Base-by-base conservation (phyloP, 1,140 invertebrate genomes). In the Rhopalosiphum padi region DNA sequence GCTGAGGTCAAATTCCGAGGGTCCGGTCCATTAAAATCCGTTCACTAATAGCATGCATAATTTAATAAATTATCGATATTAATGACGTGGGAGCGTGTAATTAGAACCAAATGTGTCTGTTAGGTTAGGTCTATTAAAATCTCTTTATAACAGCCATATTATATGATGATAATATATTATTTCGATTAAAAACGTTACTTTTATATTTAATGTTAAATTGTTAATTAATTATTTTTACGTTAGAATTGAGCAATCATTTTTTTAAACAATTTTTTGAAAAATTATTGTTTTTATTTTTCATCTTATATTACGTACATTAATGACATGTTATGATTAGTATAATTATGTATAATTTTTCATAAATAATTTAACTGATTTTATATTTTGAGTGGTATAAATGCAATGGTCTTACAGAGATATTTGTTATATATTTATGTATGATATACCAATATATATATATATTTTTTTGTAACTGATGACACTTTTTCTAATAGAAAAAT, bases 21-120 rank as follows among this genome's bases (percentile, higher is more conserved):
- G 30, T 77, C 30, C 18, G 46, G 46, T 46, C 86, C 46, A 48
- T 88, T 88, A 48, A 88, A 25, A 46, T 48, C 46, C 18, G 30
- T n/a, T n/a, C 86, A 77, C 30, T 77, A 77, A 77, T 77, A 30
- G 85, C 85, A 43, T 48, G 37, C 43, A 48, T 88, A n/a, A 88
- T 48, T 88, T 88, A n/a, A 88, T 88, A 48, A 88, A 48, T 48
- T 48, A 88, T 88, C 43, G 15, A 88, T 46, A n/a, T 87, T 87
- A 87, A 87, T 87, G 43, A 87, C 85, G 85, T 43, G 85, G 30
- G 41, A 46, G 85, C 41, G 43, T 87, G 4, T n/a, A 77, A 77
- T 77, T 77, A 77, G 60, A 77, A 77, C 60, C 60, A 77, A 77
- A 77, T 77, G 15, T n/a, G 60, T 77, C 60, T n/a, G 60, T 77